Evolutionary conservation across 92 coral and sea anemone species (phyloP), one percentile per base, ranked within the genome.

Genomic region (Hydrozoanthus gracilis): DNA sequence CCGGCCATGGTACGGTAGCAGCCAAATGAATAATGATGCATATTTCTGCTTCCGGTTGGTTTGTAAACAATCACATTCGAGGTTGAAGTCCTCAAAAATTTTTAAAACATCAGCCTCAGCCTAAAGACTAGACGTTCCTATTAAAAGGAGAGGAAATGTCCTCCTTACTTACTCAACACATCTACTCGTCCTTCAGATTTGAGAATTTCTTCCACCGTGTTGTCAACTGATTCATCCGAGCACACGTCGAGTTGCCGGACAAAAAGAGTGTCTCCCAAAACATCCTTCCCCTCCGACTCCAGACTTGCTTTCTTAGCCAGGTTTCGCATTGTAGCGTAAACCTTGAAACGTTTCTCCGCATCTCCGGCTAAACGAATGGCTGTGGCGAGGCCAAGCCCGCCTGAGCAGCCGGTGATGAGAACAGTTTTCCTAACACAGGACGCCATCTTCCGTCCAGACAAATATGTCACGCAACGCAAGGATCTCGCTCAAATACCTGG

Each of bases 241-340:
- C 92, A 90, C 39, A 96, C 98, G 86, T 96, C 98, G 83, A 96
- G 88, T 27, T 86, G 86, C 71, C 86, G 86, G 2, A 96, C 85
- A 74, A 96, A 72, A 18, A 96, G 86, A 48, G 96, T 96, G 60
- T 94, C 83, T 54, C 93, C 91, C 52, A 96, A 87, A 51, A 87
- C 77, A 4, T 86, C 89, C n/a, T 73, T 83, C 1, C 92, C 98
- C 62, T 88, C 90, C 71, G 87, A 80, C 77, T 94, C 93, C 46
- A 96, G 90, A 7, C 71, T 82, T 2, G 50, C 94, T 75, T 88
- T 91, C 88, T 96, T 96, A 44, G 67, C 91, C 50, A 94, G 89
- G 86, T 94, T 94, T 88, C 98, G 76, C 94, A 96, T 90, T 56
- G 94, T 90, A 27, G 98, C 98, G 86, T 94, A 96, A n/a, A 96